A percentile compares a stretch with the other conserved stretches of the same genome.
Conservation (phyloP, 2,888 invertebrate species). For the Lycocerus yunnanus region DNA sequence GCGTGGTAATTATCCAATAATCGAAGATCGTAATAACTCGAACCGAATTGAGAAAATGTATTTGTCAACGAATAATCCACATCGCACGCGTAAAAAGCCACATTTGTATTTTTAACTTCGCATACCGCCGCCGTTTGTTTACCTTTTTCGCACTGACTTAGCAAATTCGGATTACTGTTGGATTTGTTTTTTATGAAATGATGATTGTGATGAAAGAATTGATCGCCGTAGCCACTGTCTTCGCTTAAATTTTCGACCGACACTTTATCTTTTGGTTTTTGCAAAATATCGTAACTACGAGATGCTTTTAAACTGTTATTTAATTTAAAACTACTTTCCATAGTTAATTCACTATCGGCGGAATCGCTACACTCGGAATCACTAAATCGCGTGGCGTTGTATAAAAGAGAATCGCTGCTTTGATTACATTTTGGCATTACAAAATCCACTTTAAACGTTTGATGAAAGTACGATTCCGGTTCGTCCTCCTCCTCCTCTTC, state of each 20-base stretch:
- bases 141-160: conserved; percentile 43
- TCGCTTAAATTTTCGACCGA: conserved; percentile 81
- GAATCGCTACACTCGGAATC: conserved; percentile 56
- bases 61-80: conserved; percentile 45
- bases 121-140: conserved; percentile 1
- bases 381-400: conserved; percentile 45
- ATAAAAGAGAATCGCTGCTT: conserved; percentile 41
- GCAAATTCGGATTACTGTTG: conserved; percentile 56
- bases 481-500: conserved; percentile 35
- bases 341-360: conserved; percentile 46
- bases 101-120: conserved; percentile 28
- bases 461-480: conserved; percentile 50
- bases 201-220: conserved; percentile 45
- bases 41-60: conserved; percentile 52
- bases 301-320: conserved; percentile 54
- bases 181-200: conserved; percentile 49
- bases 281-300: conserved; percentile 54
- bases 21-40: conserved; percentile 54
- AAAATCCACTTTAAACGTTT: conserved; percentile 46
- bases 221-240: conserved; percentile 78
- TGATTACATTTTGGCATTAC: conserved; percentile 34
- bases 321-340: conserved; percentile 48
- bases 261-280: conserved; percentile 55
- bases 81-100: conserved; percentile 49
- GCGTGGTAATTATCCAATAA: conserved; percentile 46